These are phyloP conservation scores for Sialis fuliginosa DNA, from an alignment of 2,888 invertebrate genomes.

Conservation along the genomic window DNA sequence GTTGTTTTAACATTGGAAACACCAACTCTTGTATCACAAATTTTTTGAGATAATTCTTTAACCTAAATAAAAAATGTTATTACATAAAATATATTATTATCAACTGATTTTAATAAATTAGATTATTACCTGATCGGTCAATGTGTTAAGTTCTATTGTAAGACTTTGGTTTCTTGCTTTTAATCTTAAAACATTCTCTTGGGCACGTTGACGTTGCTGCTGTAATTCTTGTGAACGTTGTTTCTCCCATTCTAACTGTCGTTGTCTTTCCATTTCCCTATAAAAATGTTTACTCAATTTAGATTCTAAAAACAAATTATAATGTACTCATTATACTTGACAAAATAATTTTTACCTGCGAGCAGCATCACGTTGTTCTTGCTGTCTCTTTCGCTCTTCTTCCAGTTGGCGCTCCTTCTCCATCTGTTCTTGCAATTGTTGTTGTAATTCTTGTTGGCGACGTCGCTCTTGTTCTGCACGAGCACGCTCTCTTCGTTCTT, in stretches of 20 bases:
- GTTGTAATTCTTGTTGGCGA: constrained; percentile 74
- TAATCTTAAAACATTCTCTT: constrained; percentile 64
- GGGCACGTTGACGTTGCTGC: constrained; percentile 68
- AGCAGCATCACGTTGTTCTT: constrained; percentile 66
- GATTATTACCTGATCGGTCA: constrained; percentile 22
- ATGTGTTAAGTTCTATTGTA: constrained; percentile 55
- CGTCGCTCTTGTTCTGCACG: constrained; percentile 55
- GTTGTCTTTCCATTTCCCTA: constrained; percentile 83
- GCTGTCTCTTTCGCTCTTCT: constrained; percentile 58
- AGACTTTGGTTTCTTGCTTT: constrained; percentile 78
- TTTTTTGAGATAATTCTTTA: constrained; percentile 61
- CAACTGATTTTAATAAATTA: not conserved
- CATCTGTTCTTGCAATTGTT: constrained; percentile 59
- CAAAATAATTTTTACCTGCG: constrained; percentile 26
- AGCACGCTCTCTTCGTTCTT: constrained; percentile 68
- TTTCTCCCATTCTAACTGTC: constrained; percentile 92
- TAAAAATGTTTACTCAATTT: constrained; percentile 6
- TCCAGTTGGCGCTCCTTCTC: constrained; percentile 58
- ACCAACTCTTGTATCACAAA: constrained; percentile 66
- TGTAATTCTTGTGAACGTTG: constrained; percentile 70
- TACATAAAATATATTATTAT: not conserved
- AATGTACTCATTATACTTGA: not conserved
- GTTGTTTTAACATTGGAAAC: constrained; percentile 83
- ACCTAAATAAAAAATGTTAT: constrained; percentile 29
- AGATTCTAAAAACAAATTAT: not conserved